Base-by-base conservation (phyloP, 2,113 vertebrate species). In the Ibidorhyncha struthersii region DNA sequence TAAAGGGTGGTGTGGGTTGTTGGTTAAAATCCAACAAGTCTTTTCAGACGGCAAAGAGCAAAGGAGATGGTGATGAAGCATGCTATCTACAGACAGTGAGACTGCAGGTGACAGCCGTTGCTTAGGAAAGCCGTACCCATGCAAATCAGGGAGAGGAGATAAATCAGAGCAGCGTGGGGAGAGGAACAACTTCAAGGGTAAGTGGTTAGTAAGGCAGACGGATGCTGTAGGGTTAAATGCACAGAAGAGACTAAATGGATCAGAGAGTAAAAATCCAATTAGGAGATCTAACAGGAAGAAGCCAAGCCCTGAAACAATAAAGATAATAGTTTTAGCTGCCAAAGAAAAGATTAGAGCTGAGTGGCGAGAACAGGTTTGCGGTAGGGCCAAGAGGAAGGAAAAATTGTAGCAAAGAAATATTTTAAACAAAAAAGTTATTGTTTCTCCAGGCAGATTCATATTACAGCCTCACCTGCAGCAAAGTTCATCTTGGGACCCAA, bases 251-350 rank as follows among this genome's bases (percentile, higher is more conserved):
- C 84, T 96, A 96, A 97, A 92, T 72, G 91, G 96, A 95, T 92
- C 0, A 2, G 84, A 96, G 85, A 82, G 78, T 47, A 95, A 82
- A 97, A 97, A 97, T 93, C 94, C 94, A 96, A 90, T 96, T 93
- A 97, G 78, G 74, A 95, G 79, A 82, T 94, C 71, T 94, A 92
- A 66, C 41, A 90, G 86, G 90, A 95, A 90, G 93, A 81, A 96
- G 72, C 88, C 85, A 91, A 91, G 85, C 86, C 78, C 78, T 73
- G 82, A 82, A 96, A 96, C 87, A 96, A 95, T 91, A 86, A 92
- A 87, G 93, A 69, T 87, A 94, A 94, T 93, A 77, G 67, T 53
- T 95, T 85, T 90, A 95, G 80, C 62, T 77, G 81, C 93, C 84
- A 96, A 95, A 83, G 73, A 89, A 96, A 79, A 90, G 74, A 97